A percentile compares a stretch with the other conserved stretches of the same genome.
phyloP scores from a whole-genome alignment of 37 sponge, comb jelly and placozoan species.

The Ephydatia muelleri region DNA sequence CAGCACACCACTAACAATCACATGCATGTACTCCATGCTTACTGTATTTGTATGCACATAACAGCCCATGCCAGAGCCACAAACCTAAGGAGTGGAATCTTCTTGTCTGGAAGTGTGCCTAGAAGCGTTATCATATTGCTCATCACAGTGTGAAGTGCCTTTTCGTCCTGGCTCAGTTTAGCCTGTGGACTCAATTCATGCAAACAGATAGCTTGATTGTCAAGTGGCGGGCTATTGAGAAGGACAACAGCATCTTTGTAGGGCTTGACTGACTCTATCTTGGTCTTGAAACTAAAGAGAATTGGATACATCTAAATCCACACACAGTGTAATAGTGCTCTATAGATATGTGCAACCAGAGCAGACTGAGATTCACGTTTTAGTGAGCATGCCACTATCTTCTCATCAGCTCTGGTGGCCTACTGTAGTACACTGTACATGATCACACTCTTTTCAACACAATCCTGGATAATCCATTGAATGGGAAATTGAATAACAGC shows the following conservation, averaged over 20 bases:
- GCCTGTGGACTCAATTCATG: constrained; percentile 57
- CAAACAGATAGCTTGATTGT: constrained; percentile 49
- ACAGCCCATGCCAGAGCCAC: not conserved
- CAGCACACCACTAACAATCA: no score
- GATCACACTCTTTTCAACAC: no score
- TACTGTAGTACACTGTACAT: no score
- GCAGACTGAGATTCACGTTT: no score
- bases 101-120: constrained; percentile 8
- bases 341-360: no score
- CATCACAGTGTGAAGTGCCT: not conserved
- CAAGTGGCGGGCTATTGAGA: constrained; percentile 15
- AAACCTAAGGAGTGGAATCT: constrained; percentile 51
- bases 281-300: not conserved
- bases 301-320: not conserved
- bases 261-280: constrained; percentile 1
- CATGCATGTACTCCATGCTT: not conserved
- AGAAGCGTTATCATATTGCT: constrained; percentile 11
- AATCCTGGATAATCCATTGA: no score
- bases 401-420: no score
- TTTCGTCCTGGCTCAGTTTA: constrained; percentile 8
- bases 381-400: no score
- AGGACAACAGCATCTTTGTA: constrained; percentile 65
- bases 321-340: not conserved
- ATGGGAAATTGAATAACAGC: no score
- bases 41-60: no score